Percentiles rank a stretch among this genome's conserved stretches.
Conservation (phyloP, 2,888 invertebrate genomes). For the Dinocampus coccinellae region DNA sequence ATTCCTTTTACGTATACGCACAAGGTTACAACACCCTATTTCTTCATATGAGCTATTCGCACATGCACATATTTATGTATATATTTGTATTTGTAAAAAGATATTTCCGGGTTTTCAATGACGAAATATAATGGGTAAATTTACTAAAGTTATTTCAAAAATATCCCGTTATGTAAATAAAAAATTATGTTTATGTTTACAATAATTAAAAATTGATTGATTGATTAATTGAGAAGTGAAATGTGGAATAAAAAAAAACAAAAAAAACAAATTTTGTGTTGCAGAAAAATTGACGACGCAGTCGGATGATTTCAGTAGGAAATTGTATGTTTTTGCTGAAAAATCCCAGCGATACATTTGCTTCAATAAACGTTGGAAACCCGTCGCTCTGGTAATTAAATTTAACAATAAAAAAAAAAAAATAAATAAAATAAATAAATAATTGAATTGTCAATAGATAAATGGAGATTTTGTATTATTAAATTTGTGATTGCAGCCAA, state of each 20-base stretch:
- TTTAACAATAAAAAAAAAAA: neutral
- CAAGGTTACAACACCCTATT: neutral
- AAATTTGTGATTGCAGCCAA: conserved; percentile 71
- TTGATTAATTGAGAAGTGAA: too few species aligned
- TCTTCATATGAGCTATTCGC: neutral
- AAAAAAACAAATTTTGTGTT: conserved; percentile 61
- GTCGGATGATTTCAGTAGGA: conserved; percentile 74
- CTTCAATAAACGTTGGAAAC: conserved; percentile 80
- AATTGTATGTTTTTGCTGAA: conserved; percentile 79
- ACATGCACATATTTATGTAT: neutral
- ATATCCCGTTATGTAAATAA: too few species aligned
- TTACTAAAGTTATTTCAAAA: neutral
- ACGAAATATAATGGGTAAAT: neutral
- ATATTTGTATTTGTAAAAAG: neutral
- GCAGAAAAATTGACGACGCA: conserved; percentile 79
- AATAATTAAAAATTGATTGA: too few species aligned
- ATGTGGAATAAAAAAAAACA: too few species aligned
- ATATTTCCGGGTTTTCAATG: neutral
- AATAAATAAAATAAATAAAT: neutral
- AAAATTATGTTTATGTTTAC: too few species aligned
- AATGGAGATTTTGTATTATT: conserved; percentile 14
- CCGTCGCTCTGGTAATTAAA: conserved; percentile 77
- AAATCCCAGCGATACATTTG: conserved; percentile 81
- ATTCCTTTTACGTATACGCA: conserved; percentile 22
- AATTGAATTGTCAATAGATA: neutral